Percentiles rank a stretch among this genome's conserved stretches.
Evolutionary conservation across 2,113 vertebrate genomes (phyloP).

Genomic region (Stegastes partitus): DNA sequence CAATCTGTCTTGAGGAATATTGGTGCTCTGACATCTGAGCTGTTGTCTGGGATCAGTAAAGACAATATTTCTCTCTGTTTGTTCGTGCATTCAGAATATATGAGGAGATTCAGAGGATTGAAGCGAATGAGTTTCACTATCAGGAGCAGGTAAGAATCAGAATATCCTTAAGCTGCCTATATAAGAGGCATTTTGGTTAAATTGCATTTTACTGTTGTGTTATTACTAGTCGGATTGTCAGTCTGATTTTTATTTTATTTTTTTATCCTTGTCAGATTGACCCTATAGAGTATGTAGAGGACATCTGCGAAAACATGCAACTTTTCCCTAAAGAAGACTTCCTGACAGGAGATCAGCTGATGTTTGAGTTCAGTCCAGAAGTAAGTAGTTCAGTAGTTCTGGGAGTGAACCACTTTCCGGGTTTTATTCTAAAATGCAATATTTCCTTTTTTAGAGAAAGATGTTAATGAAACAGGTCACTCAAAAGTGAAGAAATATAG

Average conservation of each 20-base stretch:
- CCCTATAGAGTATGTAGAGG: conserved; percentile 95
- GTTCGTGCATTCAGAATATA: conserved; percentile 87
- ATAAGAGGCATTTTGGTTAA: background rate
- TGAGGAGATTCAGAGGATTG: conserved; percentile 97
- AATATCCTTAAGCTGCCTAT: background rate
- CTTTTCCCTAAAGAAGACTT: conserved; percentile 93
- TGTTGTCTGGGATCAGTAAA: conserved; percentile 4
- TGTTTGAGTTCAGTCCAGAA: conserved; percentile 89
- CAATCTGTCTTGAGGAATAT: background rate
- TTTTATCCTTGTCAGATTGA: conserved; percentile 87
- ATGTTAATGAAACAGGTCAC: conserved; percentile 52
- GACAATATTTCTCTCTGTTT: conserved; percentile 34
- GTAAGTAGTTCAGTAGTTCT: conserved; percentile 65
- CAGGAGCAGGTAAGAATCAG: conserved; percentile 91
- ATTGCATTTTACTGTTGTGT: background rate
- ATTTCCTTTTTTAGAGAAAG: conserved; percentile 41
- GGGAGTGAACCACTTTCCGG: conserved; percentile 43
- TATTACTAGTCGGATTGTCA: too few relatives aligned
- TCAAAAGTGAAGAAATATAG: conserved; percentile 6
- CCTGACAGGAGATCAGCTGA: conserved; percentile 95
- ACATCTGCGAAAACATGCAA: conserved; percentile 98
- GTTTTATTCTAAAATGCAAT: conserved; percentile 34
- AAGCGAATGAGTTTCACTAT: conserved; percentile 96
- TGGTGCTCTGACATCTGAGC: conserved; percentile 18
- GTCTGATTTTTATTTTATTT: too few relatives aligned